Evolutionary conservation across 1,140 invertebrate genomes (phyloP).

Genomic region (Heliothis virescens): DNA sequence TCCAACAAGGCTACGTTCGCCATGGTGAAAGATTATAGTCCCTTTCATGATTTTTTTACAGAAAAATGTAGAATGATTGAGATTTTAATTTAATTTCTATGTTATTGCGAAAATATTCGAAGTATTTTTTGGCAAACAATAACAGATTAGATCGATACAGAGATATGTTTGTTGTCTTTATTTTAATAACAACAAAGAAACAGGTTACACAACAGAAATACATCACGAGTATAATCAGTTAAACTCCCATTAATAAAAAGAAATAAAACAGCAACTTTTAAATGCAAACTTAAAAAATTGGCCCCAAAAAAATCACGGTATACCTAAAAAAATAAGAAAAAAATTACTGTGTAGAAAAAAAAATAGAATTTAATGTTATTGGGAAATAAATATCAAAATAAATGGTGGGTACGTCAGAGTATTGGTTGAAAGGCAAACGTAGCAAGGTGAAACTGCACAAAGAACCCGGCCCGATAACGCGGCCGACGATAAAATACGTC

Average conservation of each 20-base stretch:
- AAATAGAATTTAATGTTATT: neutral
- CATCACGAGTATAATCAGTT: constrained; percentile 8
- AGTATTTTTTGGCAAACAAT: too few relatives aligned
- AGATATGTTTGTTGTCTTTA: too few relatives aligned
- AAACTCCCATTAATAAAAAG: neutral
- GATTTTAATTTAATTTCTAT: too few relatives aligned
- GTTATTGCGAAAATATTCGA: too few relatives aligned
- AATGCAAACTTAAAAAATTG: neutral
- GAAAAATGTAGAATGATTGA: neutral
- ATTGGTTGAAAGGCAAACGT: constrained; percentile 53
- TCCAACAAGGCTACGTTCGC: too few relatives aligned
- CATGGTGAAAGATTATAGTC: too few relatives aligned
- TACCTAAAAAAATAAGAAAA: neutral
- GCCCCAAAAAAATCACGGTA: constrained; percentile 12
- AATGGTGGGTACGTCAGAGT: constrained; percentile 45
- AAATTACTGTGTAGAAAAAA: too few relatives aligned
- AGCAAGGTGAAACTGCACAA: constrained; percentile 76
- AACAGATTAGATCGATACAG: too few relatives aligned
- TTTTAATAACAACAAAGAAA: too few relatives aligned
- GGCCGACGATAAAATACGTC: constrained; percentile 72
- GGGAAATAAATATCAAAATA: constrained; percentile 44
- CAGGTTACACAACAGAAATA: neutral
- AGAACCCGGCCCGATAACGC: constrained; percentile 71
- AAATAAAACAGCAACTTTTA: neutral
- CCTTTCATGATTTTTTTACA: too few relatives aligned